Conservation (phyloP, 2,888 invertebrate species). For the Sarcophaga caerulescens region DNA sequence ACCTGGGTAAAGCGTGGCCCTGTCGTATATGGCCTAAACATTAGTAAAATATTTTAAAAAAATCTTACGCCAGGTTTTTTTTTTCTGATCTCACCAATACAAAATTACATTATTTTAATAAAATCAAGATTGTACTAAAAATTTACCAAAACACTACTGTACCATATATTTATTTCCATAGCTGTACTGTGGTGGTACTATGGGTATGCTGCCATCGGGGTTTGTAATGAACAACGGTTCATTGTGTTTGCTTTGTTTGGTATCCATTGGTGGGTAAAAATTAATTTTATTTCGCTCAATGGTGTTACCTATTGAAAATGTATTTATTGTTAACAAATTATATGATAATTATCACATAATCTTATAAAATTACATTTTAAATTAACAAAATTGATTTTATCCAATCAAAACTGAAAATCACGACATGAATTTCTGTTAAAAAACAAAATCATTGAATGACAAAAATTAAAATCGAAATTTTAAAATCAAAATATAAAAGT, state of each 20-base stretch:
- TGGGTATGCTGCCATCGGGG: not conserved
- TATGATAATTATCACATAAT: slow-evolving; percentile 59
- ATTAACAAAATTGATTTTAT: slow-evolving; percentile 57
- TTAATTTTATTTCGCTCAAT: slow-evolving; percentile 5
- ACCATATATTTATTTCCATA: too few species aligned
- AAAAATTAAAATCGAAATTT: not conserved
- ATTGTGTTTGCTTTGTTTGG: slow-evolving; percentile 26
- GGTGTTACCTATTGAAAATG: slow-evolving; percentile 53
- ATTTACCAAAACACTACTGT: too few species aligned
- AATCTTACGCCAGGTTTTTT: too few species aligned
- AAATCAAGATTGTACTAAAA: too few species aligned
- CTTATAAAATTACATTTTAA: slow-evolving; percentile 41
- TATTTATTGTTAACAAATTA: slow-evolving; percentile 63
- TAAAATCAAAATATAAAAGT: not conserved
- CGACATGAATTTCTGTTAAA: slow-evolving; percentile 32
- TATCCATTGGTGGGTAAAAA: slow-evolving; percentile 32
- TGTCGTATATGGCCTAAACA: too few species aligned
- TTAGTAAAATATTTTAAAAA: too few species aligned
- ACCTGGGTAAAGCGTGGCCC: too few species aligned
- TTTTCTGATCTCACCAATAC: too few species aligned
- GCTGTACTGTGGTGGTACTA: too few species aligned
- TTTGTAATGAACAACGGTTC: slow-evolving; percentile 1
- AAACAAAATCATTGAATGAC: not conserved
- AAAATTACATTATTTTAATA: too few species aligned
- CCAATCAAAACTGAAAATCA: slow-evolving; percentile 27